Evolutionary conservation across 2,113 vertebrate genomes (phyloP).

Genomic region (Phalacrocorax pelagicus): DNA sequence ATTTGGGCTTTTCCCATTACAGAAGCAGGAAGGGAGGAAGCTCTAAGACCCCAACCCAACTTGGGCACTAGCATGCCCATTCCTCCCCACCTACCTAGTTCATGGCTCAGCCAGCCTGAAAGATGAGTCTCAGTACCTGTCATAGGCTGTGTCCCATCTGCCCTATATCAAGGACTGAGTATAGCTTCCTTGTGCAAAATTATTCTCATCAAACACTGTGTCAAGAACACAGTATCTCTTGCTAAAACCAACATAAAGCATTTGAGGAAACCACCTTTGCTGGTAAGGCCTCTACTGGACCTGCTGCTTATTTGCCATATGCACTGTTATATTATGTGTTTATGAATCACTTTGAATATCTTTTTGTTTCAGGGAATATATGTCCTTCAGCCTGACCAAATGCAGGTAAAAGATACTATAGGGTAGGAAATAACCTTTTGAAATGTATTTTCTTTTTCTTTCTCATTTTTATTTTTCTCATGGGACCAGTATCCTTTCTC

Average conservation of each 20-base stretch:
- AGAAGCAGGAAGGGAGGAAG: neutral
- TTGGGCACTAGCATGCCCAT: neutral
- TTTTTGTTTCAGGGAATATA: conserved; percentile 83
- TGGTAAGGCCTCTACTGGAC: neutral
- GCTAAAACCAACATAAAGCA: neutral
- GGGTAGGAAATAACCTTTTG: neutral
- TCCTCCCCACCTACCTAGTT: neutral
- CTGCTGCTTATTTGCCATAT: neutral
- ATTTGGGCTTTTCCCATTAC: neutral
- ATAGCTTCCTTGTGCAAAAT: neutral
- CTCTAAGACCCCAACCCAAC: neutral
- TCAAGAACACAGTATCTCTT: neutral
- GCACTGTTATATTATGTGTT: neutral
- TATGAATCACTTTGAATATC: conserved; percentile 43
- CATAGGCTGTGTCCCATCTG: neutral
- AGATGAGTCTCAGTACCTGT: neutral
- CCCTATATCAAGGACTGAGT: neutral
- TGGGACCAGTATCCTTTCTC: neutral
- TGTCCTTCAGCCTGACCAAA: conserved; percentile 91
- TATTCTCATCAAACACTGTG: neutral
- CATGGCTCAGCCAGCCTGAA: neutral
- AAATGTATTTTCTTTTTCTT: neutral
- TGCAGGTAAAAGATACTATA: conserved; percentile 82
- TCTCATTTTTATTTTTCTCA: neutral
- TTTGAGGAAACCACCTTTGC: neutral